Evolutionary conservation across 2,113 vertebrate genomes (phyloP), one percentile per base, ranked within the genome.

Genomic region (Origma solitaria): DNA sequence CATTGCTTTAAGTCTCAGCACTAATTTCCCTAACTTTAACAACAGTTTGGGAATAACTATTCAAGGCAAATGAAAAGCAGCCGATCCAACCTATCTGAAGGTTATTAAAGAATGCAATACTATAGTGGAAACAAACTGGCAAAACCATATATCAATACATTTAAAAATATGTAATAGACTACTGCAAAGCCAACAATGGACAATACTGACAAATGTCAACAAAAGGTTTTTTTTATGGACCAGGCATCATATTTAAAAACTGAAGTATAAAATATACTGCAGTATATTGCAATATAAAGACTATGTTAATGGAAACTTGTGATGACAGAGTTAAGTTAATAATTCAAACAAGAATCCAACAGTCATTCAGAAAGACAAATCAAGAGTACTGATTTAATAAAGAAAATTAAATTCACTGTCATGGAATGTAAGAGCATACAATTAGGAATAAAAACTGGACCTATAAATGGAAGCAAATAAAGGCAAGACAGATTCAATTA

Each of bases 371-470:
- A n/a, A 92, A 78, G 12, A 53, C 10, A 86, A 88, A 61, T 37
- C 4, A 45, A 28, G 51, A 76, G 19, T 44, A 42, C 7, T 19
- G 19, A 79, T 70, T 79, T 70, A 86, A 82, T n/a, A 58, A 23
- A 82, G 23, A 82, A 73, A 73, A 47, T 18, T 3, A 90, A 28
- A 7, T 47, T 42, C 10, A 47, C 42, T 61, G 18, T 18, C 13
- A 51, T 7, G 6, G 31, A 82, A 61, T 0, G 0, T 42, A 64
- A 38, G 8, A 66, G 14, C 10, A 70, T 17, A 45, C 3, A 38
- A 16, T 53, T 40, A 49, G 11, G 13, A 85, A 70, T 44, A 94
- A 78, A 65, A 58, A 35, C 20, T 47, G 22, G 31, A 73, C 50
- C 54, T 69, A 20, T 15, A 57, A 49, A 0, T 38, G 7, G 11